These are phyloP conservation scores for Parochlus steinenii DNA, from an alignment of 2,888 invertebrate genomes.

Conservation along the genomic window DNA sequence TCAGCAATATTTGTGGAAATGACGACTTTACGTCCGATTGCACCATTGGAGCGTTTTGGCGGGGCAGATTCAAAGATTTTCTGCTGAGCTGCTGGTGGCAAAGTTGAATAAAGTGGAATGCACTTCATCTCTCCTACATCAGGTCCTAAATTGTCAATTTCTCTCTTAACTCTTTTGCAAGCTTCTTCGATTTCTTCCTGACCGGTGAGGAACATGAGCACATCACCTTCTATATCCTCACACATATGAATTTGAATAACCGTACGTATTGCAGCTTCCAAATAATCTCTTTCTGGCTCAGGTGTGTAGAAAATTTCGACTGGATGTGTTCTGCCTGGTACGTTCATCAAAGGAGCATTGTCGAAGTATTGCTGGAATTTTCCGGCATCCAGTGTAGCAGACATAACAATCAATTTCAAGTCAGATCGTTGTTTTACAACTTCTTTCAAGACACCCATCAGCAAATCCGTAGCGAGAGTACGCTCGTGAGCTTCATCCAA, in stretches of 20 bases:
- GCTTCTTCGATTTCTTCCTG: slow-evolving; percentile 97
- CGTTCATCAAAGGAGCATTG: slow-evolving; percentile 95
- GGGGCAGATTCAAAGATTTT: slow-evolving; percentile 96
- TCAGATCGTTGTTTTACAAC: slow-evolving; percentile 74
- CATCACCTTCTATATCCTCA: slow-evolving; percentile 81
- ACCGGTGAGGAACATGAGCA: slow-evolving; percentile 78
- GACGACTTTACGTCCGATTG: slow-evolving; percentile 81
- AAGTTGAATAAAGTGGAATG: slow-evolving; percentile 94
- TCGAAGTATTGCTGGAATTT: slow-evolving; percentile 99
- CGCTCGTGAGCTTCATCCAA: slow-evolving; percentile 99
- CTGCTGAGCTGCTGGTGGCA: slow-evolving; percentile 94
- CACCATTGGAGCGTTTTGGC: slow-evolving; percentile 73
- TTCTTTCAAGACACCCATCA: slow-evolving; percentile 98
- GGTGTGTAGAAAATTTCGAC: slow-evolving; percentile 99
- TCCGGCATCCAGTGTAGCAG: slow-evolving; percentile 96
- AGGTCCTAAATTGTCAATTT: slow-evolving; percentile 89
- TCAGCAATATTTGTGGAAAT: slow-evolving; percentile 99
- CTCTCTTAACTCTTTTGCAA: slow-evolving; percentile 90
- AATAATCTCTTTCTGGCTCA: slow-evolving; percentile 92
- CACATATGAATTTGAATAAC: slow-evolving; percentile 93
- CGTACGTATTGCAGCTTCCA: slow-evolving; percentile 96
- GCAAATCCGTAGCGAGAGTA: slow-evolving; percentile 92
- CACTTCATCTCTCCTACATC: slow-evolving; percentile 96
- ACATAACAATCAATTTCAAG: slow-evolving; percentile 96
- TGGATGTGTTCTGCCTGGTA: slow-evolving; percentile 90